Evolutionary conservation across 2,113 vertebrate species (phyloP).

Genomic region (Peromyscus polionotus): DNA sequence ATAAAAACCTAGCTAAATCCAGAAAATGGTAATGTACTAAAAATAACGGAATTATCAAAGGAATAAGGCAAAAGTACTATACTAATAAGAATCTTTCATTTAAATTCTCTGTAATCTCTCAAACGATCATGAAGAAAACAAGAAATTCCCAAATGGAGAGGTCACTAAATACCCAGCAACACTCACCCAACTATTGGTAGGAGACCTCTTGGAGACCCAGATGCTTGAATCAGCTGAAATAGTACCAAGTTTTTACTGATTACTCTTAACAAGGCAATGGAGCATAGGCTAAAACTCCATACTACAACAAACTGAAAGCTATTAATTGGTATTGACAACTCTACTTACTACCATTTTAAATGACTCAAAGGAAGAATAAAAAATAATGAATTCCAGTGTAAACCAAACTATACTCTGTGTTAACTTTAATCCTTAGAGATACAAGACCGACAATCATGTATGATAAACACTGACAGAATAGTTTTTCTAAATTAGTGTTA

Average conservation of each 20-base stretch:
- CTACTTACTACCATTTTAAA: conserved; percentile 62
- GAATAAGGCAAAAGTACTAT: conserved; percentile 59
- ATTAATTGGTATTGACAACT: conserved; percentile 50
- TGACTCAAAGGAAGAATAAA: conserved; percentile 54
- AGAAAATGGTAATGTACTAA: conserved; percentile 45
- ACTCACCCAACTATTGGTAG: conserved; percentile 81
- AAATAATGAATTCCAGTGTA: conserved; percentile 28
- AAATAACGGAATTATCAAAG: conserved; percentile 65
- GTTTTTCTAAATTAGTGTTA: conserved; percentile 26
- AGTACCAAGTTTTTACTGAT: conserved; percentile 82
- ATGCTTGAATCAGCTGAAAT: conserved; percentile 83
- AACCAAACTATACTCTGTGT: conserved; percentile 36
- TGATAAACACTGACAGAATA: conserved; percentile 38
- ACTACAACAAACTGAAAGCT: conserved; percentile 68
- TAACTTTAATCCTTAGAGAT: conserved; percentile 17
- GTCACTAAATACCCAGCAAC: conserved; percentile 78
- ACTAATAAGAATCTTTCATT: conserved; percentile 57
- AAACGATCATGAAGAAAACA: conserved; percentile 68
- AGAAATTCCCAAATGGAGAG: conserved; percentile 74
- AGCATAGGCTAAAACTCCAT: conserved; percentile 78
- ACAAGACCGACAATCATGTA: conserved; percentile 22
- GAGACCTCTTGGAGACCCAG: conserved; percentile 81
- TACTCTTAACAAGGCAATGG: conserved; percentile 78
- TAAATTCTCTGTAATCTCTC: conserved; percentile 55
- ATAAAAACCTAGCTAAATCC: conserved; percentile 16